Percentiles rank a stretch among this genome's conserved stretches.
These are phyloP conservation scores for Ramazzottius varieornatus DNA, from an alignment of 2,888 invertebrate species.

Conservation along the genomic window DNA sequence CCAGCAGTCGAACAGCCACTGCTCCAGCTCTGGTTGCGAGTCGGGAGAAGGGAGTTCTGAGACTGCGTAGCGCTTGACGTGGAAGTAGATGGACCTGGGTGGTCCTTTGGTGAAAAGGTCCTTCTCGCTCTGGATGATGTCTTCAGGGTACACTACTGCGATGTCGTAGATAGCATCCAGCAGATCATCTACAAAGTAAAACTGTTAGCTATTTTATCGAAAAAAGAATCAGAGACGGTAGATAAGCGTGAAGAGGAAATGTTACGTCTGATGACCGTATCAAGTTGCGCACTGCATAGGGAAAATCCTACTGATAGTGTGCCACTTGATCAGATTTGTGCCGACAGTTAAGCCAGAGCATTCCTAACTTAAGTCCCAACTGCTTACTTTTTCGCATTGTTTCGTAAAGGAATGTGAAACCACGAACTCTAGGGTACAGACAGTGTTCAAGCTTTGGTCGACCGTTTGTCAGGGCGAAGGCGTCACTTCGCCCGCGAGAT, in stretches of 20 bases:
- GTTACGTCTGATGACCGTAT: no score
- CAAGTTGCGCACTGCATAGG: no score
- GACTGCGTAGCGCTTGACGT: constrained; percentile 30
- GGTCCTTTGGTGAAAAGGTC: constrained; percentile 40
- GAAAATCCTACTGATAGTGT: no score
- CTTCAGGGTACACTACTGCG: constrained; percentile 52
- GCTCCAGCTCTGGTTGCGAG: constrained; percentile 14
- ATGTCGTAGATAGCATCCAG: constrained; percentile 56
- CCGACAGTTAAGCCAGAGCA: no score
- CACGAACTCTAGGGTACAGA: constrained; percentile 60
- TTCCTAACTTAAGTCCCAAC: no score
- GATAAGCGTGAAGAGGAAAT: no score
- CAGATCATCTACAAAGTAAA: constrained; percentile 26
- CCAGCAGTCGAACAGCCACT: constrained; percentile 23
- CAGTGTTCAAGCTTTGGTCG: constrained; percentile 41
- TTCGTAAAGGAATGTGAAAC: constrained; percentile 31
- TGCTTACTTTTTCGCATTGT: constrained; percentile 28
- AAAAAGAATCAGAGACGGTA: no score
- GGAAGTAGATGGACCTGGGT: constrained; percentile 47
- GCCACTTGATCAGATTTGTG: no score
- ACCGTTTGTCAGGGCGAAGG: constrained; percentile 38
- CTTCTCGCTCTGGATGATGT: constrained; percentile 43
- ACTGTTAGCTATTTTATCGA: no score
- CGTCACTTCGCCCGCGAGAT: constrained; percentile 40
- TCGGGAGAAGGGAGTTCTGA: constrained; percentile 12